Conservation (phyloP, 2,113 vertebrate genomes). For the Leiothrix lutea region DNA sequence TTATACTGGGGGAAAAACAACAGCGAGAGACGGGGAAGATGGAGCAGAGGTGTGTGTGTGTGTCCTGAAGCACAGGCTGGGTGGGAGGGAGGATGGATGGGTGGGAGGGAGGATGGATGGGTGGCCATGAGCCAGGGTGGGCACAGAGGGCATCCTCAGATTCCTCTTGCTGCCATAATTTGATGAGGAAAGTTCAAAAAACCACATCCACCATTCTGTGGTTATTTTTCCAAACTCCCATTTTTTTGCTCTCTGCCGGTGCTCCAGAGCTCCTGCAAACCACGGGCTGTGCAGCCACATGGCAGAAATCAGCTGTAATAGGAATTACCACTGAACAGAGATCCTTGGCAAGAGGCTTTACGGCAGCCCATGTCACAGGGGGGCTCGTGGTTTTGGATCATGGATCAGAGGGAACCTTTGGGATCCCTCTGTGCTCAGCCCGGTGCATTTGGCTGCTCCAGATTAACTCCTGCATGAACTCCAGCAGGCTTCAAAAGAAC, state of each 20-base stretch:
- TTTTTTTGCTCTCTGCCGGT: background rate
- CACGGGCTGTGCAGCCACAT: background rate
- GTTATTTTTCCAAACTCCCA: background rate
- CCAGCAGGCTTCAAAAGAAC: background rate
- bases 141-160: background rate
- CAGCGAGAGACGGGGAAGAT: background rate
- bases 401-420: background rate
- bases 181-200: background rate
- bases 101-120: background rate
- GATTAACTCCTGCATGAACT: background rate
- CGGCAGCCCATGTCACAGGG: background rate
- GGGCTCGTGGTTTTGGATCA: background rate
- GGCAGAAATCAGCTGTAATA: background rate
- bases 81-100: background rate
- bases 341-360: background rate
- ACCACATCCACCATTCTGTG: accelerated
- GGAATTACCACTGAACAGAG: background rate
- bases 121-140: background rate
- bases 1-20: background rate
- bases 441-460: accelerated
- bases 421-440: background rate
- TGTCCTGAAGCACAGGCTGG: background rate
- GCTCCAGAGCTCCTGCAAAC: background rate
- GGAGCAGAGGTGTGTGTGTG: background rate
- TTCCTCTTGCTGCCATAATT: background rate